Base-by-base conservation (phyloP, 2,797 vertebrate species). In the Tamandua tetradactyla region DNA sequence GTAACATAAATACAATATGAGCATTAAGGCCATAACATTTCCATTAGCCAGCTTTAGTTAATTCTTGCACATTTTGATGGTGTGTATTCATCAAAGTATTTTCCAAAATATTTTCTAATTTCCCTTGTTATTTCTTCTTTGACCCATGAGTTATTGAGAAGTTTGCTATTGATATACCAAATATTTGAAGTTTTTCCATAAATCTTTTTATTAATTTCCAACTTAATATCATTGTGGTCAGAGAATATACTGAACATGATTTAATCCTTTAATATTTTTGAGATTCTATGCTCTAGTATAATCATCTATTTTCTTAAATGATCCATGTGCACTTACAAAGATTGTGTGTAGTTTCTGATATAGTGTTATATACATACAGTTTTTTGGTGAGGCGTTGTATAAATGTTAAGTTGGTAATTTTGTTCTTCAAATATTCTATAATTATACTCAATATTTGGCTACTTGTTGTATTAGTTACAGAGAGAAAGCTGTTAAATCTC, bases 21-120 rank as follows among this genome's bases (percentile, higher is more conserved):
- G 37, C 4, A 69, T 88, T 85, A n/a, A 52, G 78, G 59, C 13
- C 91, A 49, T n/a, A 86, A 55, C 37, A 40, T 42, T 74, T 1
- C 27, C 22, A 83, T 4, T 49, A 75, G 8, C 71, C 30, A 61
- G 11, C 17, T 69, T 89, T 76, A 96, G 25, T 20, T 91, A 42
- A 88, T 52, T 76, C n/a, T n/a, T 23, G 66, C 12, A 94, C 2
- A 57, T 40, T 71, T 55, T 35, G 14, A 59, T 47, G 61, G 42
- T 62, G 1, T 66, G 23, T 59, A 55, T 94, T 68, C 66, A 25
- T 57, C 75, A 62, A 59, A 88, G 85, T 81, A 84, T 1, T 52
- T 91, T 81, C 62, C 37, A n/a, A 71, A 88, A 25, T 80, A 32
- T 84, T 92, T 89, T 90, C n/a, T n/a, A n/a, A 62, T 57, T 66